These are phyloP conservation scores for Anneissia japonica DNA, from an alignment of 35 echinoderm and acorn worm genomes.

Conservation along the genomic window DNA sequence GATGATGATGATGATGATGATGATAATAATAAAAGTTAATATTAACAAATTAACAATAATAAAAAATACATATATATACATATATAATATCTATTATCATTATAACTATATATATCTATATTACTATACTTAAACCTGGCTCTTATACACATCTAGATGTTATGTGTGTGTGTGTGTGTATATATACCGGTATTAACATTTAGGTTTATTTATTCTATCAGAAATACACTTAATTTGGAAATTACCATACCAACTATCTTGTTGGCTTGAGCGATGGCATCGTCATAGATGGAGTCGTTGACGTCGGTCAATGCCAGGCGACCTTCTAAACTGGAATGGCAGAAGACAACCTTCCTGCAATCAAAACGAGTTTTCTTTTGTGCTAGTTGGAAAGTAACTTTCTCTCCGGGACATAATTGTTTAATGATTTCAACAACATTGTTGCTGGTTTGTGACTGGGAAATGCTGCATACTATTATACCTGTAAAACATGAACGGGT, in stretches of 20 bases:
- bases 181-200: no score
- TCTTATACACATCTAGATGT: no score
- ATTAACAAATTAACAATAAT: no score
- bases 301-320: not conserved
- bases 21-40: no score
- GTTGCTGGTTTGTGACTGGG: not conserved
- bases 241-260: not conserved
- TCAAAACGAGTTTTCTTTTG: not conserved
- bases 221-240: no score
- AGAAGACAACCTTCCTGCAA: not conserved
- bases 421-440: not conserved
- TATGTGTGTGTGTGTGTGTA: no score
- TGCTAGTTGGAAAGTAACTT: not conserved
- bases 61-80: no score
- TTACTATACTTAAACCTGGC: no score
- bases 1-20: no score
- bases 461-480: not conserved
- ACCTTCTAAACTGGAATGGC: not conserved
- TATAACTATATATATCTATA: no score
- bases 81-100: no score
- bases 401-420: not conserved
- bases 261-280: not conserved
- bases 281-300: not conserved
- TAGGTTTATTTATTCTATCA: no score
- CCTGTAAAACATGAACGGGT: not conserved